Evolutionary conservation across 2,797 vertebrate species (phyloP), one percentile per base, ranked within the genome.

Genomic region (Rhynchotus rufescens): DNA sequence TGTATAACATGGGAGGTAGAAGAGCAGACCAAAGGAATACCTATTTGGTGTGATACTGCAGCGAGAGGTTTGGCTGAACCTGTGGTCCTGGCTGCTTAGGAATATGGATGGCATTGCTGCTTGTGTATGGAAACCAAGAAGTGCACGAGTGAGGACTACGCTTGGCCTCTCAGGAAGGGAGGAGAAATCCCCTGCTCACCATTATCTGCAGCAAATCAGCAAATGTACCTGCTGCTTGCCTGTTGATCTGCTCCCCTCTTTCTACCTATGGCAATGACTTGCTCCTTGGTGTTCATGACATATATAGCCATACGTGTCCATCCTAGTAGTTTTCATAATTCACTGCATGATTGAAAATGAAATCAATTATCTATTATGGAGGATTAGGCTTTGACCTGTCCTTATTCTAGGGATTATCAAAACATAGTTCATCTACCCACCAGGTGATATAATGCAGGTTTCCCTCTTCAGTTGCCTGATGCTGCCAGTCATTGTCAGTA

Each of bases 11-110:
- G 61, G 61, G 73, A 94, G 78, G 30, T 61, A 11, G 69, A 83
- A 83, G 40, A 26, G 17, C 23, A 32, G 22, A 40, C 79, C 56
- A 61, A n/a, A 30, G 15, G 22, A 77, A 60, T 51, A n/a, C 1
- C 0, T 38, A 54, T 60, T 79, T 79, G 22, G 7, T 38, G 45
- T 49, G 80, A 57, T 40, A 47, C 28, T 66, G 52, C 30, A 20
- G 57, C 38, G 22, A 0, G 0, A 78, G 20, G 56, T 74, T 66
- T 78, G 62, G 7, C 59, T 52, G 4, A 23, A 26, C 30, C 26
- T 38, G 21, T 28, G 42, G 12, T n/a, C 80, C 45, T 66, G 60
- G 44, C 45, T 66, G 17, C 30, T 78, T 51, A 69, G 80, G 62
- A 76, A 42, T 12, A 2, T 6, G 19, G 2, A 17, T 25, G 23